Evolutionary conservation across 2,888 invertebrate genomes (phyloP), one percentile per base, ranked within the genome.

Genomic region (Ferrisia virgata): DNA sequence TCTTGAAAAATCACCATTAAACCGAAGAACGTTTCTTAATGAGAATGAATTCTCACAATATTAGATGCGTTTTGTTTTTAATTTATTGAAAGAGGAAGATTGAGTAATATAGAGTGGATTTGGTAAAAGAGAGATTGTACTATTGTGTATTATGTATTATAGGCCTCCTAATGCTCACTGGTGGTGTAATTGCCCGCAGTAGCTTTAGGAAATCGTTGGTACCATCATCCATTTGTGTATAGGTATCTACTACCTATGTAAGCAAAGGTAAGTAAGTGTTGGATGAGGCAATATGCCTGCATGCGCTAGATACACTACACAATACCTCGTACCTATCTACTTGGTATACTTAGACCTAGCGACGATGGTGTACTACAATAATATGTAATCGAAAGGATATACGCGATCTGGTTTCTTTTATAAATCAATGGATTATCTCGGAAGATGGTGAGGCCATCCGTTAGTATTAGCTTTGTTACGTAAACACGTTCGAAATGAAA

Each of bases 361-460:
- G 13, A 43, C 9, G 28, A 28, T 28, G 28, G 53, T 39, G 13
- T 40, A 40, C 5, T 40, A 11, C 53, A 18, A 53, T 6, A 18
- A 53, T 40, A 64, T 64, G 53, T 53, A 53, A 53, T 64, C 28
- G 25, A 64, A 15, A 64, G 64, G 64, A 64, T 64, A 64, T 64
- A 64, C 64, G 64, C 64, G 64, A 64, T 64, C 28, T 64, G 64
- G 64, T 64, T 64, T 64, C 64, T 64, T 28, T 64, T 28, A 4
- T 64, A 64, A 28, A 64, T 64, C 64, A 64, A 28, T 53, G 64
- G 64, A 64, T 64, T 28, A 64, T 64, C 64, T 64, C 64, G 64
- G 28, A 28, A 28, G 64, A 64, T 64, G 64, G 28, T 64, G 53
- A 53, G 53, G 53, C 22, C 53, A 53, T 53, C 64, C 64, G 64